These are phyloP conservation scores for Hirtodrosophila cameraria DNA, from an alignment of 2,888 invertebrate genomes.

Conservation along the genomic window DNA sequence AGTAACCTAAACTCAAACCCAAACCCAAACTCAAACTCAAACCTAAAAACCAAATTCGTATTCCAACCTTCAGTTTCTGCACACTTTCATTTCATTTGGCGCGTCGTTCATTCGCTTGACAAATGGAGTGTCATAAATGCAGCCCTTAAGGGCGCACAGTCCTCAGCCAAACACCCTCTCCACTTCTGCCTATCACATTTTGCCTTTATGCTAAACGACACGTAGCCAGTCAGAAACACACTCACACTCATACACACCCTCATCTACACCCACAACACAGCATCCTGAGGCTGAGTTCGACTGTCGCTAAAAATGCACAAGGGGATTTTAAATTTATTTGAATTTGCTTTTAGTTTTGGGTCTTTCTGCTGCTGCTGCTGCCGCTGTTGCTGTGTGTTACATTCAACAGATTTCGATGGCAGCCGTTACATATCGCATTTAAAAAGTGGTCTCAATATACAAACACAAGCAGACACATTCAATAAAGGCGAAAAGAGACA, in stretches of 20 bases:
- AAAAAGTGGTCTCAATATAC: conserved; percentile 74
- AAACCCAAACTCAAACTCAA: conserved; percentile 22
- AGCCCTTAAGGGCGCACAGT: conserved; percentile 75
- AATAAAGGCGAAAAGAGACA: conserved; percentile 1
- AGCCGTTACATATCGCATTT: conserved; percentile 75
- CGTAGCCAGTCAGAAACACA: conserved; percentile 48
- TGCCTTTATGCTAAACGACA: conserved; percentile 76
- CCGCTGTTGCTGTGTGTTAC: conserved; percentile 37
- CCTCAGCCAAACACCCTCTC: conserved; percentile 17
- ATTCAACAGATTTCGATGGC: conserved; percentile 79
- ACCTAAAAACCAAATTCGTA: conserved; percentile 23
- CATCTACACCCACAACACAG: conserved; percentile 27
- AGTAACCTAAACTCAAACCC: conserved; percentile 37
- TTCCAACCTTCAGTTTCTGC: conserved; percentile 46
- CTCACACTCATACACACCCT: conserved; percentile 1
- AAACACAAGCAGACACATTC: conserved; percentile 35
- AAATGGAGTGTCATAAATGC: conserved; percentile 80
- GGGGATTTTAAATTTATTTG: conserved; percentile 80
- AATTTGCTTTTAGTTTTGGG: conserved; percentile 79
- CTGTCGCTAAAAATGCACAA: conserved; percentile 77
- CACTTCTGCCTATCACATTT: conserved; percentile 43
- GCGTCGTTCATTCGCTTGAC: conserved; percentile 70
- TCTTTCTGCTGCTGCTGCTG: conserved; percentile 20
- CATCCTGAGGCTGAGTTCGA: conserved; percentile 46
- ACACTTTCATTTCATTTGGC: conserved; percentile 58